Conservation (phyloP, 2,797 vertebrate species). For the Melopsittacus undulatus region DNA sequence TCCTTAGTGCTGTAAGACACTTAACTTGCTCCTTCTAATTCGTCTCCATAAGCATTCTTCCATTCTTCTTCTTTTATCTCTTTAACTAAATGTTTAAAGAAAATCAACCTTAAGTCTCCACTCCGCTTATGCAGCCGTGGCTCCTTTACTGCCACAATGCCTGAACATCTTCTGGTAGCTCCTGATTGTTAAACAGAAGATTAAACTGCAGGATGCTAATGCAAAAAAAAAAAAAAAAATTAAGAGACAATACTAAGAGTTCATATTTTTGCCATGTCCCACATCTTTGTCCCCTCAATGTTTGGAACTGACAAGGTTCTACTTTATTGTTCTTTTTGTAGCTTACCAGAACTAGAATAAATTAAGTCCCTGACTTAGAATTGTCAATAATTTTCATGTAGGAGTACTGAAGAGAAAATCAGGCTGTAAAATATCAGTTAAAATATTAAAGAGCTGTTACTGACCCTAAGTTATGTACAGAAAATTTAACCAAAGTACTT, state of each 20-base stretch:
- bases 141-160: background rate
- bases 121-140: background rate
- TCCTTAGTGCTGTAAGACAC: background rate
- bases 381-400: background rate
- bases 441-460: background rate
- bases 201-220: background rate
- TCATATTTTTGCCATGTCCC: background rate
- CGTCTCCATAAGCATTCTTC: background rate
- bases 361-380: background rate
- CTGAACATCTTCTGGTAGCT: background rate
- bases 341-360: background rate
- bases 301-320: background rate
- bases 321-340: background rate
- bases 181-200: background rate
- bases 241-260: background rate
- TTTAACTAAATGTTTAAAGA: background rate
- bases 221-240: background rate
- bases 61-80: background rate
- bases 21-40: background rate
- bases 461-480: background rate
- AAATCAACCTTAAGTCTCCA: background rate
- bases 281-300: background rate
- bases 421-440: background rate
- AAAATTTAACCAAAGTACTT: background rate
- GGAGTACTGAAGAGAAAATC: background rate